Conservation (phyloP, 2,113 vertebrate species). For the Calypte anna region DNA sequence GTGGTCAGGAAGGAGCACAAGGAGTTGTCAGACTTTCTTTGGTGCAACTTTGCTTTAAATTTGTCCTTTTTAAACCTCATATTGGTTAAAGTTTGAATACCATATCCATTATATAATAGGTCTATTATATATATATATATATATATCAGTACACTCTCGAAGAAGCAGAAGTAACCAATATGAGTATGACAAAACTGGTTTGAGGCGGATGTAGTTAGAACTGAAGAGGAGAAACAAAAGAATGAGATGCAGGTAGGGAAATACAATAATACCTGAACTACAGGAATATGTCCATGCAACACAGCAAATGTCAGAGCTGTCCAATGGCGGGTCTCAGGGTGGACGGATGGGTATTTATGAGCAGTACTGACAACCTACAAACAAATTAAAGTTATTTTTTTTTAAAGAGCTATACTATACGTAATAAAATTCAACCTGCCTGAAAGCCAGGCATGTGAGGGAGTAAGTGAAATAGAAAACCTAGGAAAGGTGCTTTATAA, state of each 20-base stretch:
- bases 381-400: constrained; percentile 82
- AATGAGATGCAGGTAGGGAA: constrained; percentile 77
- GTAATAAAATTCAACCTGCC: constrained; percentile 64
- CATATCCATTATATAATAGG: neutral
- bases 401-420: constrained; percentile 60
- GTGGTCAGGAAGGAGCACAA: constrained; percentile 69
- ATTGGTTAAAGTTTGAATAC: constrained; percentile 72
- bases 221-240: constrained; percentile 65
- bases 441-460: constrained; percentile 45
- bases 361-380: constrained; percentile 98
- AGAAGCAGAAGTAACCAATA: constrained; percentile 78
- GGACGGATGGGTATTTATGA: constrained; percentile 98
- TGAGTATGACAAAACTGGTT: constrained; percentile 71
- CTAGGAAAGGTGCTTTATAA: constrained; percentile 2
- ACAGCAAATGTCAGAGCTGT: constrained; percentile 98
- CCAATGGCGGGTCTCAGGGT: constrained; percentile 97
- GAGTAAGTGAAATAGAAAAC: constrained; percentile 19
- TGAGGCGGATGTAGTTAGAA: constrained; percentile 62
- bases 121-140: neutral
- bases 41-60: constrained; percentile 62
- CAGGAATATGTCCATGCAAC: constrained; percentile 98
- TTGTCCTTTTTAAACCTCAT: constrained; percentile 60
- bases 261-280: constrained; percentile 93
- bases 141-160: constrained; percentile 58
- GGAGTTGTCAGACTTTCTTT: constrained; percentile 61